Base-by-base conservation (phyloP, 2,888 invertebrate genomes). In the Agapostemon virescens region DNA sequence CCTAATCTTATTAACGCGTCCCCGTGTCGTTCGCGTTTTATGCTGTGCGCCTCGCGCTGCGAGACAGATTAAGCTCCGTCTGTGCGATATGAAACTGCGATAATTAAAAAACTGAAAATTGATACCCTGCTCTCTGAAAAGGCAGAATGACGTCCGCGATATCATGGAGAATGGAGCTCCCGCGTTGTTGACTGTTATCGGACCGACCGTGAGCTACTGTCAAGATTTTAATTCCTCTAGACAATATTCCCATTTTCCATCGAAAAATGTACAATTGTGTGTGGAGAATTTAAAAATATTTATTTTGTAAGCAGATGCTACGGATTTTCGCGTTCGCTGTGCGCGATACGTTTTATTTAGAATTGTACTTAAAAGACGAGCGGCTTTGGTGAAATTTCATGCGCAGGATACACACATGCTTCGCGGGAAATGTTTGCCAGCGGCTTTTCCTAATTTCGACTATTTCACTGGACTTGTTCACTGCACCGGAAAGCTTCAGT, bases 41-140 rank as follows among this genome's bases (percentile, higher is more conserved):
- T 23, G 9, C 40, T 26, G 40, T 26, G 17, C n/a, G 17, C 0
- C 7, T 17, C 33, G 33, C 2, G 42, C 17, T 3, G 26, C 9
- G 38, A 42, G 26, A 66, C 42, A 26, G 66, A 26, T 66, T 23
- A 38, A 38, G 23, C 38, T 40, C 58, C 58, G 58, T 30, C 58
- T 26, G 58, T 7, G 58, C 30, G 30, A 58, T 9, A 30, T 3
- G 58, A 20, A 30, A 33, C 58, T 58, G 30, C 17, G 58, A 58
- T 30, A 33, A 58, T 58, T 58, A 30, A 58, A 55, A 58, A 58
- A 58, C 30, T 58, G 20, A 15, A 58, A 58, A 58, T 58, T 58
- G 58, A 58, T 58, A 30, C 30, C 30, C 2, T 26, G 58, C 5
- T 17, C 17, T 3, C 26, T 55, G 55, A 26, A 55, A 55, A 55